These are phyloP conservation scores for Champsocephalus esox DNA, from an alignment of 2,797 vertebrate species.

Conservation along the genomic window DNA sequence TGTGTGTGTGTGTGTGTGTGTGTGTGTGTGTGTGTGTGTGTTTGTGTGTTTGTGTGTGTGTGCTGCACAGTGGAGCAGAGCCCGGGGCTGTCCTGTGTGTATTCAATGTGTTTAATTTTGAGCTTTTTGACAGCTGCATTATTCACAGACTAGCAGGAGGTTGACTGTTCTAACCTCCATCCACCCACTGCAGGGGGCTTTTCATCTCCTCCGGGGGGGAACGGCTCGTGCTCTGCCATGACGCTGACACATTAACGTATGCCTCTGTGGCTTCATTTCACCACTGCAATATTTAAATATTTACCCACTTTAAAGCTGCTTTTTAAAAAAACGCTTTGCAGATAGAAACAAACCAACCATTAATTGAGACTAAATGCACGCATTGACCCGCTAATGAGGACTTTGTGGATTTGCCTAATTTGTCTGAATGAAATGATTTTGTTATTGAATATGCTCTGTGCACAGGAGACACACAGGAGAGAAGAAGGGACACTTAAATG, in stretches of 20 bases:
- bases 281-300: neutral
- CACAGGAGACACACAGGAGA: neutral
- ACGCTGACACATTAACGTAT: conserved; percentile 33
- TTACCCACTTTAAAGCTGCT: conserved; percentile 7
- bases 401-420: neutral
- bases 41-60: conserved; percentile 11
- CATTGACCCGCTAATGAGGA: neutral
- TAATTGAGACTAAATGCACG: neutral
- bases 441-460: neutral
- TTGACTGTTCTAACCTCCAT: conserved; percentile 63
- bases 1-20: conserved; percentile 25
- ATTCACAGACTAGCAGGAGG: conserved; percentile 64
- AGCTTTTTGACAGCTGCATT: conserved; percentile 69
- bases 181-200: conserved; percentile 48
- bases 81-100: conserved; percentile 50
- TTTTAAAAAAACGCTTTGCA: conserved; percentile 1
- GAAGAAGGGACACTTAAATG: neutral
- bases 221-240: conserved; percentile 17
- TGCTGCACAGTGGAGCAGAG: conserved; percentile 19
- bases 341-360: conserved; percentile 16
- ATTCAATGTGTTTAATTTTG: conserved; percentile 62
- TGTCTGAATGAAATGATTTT: conserved; percentile 5
- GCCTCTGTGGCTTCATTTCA: conserved; percentile 14
- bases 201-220: conserved; percentile 22
- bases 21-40: neutral